Conservation (phyloP, 2,888 invertebrate genomes). For the Acrobasis suavella region DNA sequence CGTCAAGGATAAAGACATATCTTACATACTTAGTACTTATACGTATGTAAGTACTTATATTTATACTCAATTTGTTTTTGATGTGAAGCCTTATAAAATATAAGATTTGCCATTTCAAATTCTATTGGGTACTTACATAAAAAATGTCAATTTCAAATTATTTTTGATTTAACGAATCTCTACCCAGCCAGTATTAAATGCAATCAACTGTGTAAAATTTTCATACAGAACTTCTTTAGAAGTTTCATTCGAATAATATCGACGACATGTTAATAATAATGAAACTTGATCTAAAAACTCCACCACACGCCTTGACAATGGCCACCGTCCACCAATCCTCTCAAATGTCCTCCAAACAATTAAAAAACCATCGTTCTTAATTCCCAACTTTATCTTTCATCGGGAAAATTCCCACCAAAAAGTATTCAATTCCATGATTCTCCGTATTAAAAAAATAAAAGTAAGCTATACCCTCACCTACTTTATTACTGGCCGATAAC, state of each 20-base stretch:
- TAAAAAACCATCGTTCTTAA: constrained; percentile 39
- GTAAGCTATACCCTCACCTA: constrained; percentile 47
- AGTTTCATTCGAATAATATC: background rate
- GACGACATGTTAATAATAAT: constrained; percentile 6
- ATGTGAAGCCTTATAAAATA: too few species aligned
- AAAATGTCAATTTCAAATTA: too few species aligned
- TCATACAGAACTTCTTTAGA: background rate
- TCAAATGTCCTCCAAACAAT: constrained; percentile 19
- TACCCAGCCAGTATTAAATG: too few species aligned
- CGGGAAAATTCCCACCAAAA: constrained; percentile 46
- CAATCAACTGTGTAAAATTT: background rate
- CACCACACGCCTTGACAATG: background rate
- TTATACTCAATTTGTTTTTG: too few species aligned
- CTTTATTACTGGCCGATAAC: constrained; percentile 60
- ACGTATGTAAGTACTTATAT: too few species aligned
- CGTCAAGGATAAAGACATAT: too few species aligned
- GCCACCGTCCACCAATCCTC: constrained; percentile 9
- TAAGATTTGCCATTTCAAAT: too few species aligned
- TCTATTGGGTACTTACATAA: too few species aligned
- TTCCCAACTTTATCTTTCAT: constrained; percentile 41
- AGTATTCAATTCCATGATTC: constrained; percentile 39
- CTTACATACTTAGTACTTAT: too few species aligned
- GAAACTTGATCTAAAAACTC: constrained; percentile 13
- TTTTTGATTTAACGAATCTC: too few species aligned
- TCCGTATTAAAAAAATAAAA: constrained; percentile 42